Percentiles rank a stretch among this genome's conserved stretches.
Evolutionary conservation across 2,113 vertebrate genomes (phyloP).

Genomic region (Butastur rufipennis): DNA sequence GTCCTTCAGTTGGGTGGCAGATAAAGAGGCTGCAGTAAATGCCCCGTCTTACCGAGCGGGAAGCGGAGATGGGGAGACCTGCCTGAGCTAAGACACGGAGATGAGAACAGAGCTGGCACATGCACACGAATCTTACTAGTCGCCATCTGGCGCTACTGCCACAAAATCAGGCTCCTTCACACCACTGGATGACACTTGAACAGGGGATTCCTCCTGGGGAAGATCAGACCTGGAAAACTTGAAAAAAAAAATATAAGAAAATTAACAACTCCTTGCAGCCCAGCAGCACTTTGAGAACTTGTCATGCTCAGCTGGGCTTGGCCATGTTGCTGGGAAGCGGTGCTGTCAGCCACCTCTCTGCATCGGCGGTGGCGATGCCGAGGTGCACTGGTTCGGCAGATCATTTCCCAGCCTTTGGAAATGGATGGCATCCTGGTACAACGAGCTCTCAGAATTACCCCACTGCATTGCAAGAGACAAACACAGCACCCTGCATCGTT

Average conservation of each 20-base stretch:
- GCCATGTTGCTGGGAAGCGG: fast-evolving
- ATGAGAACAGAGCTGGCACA: neutral
- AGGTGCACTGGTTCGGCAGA: fast-evolving
- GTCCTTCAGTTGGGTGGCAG: neutral
- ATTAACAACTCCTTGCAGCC: neutral
- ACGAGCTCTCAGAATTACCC: neutral
- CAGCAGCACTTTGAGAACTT: neutral
- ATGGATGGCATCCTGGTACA: neutral
- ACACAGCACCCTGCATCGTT: neutral
- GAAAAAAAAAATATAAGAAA: neutral
- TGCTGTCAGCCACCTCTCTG: neutral
- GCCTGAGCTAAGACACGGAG: neutral
- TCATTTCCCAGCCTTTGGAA: neutral
- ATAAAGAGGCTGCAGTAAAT: neutral
- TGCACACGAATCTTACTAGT: fast-evolving
- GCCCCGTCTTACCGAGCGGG: fast-evolving
- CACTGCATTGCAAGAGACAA: neutral
- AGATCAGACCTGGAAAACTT: neutral
- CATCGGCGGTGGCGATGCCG: fast-evolving
- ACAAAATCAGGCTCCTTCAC: neutral
- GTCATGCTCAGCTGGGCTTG: neutral
- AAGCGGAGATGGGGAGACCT: neutral
- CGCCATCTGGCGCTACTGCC: neutral
- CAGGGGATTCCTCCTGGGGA: neutral
- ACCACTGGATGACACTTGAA: neutral